These are phyloP conservation scores for Zaprionus lachaisei DNA, from an alignment of 1,140 invertebrate species.

Conservation along the genomic window DNA sequence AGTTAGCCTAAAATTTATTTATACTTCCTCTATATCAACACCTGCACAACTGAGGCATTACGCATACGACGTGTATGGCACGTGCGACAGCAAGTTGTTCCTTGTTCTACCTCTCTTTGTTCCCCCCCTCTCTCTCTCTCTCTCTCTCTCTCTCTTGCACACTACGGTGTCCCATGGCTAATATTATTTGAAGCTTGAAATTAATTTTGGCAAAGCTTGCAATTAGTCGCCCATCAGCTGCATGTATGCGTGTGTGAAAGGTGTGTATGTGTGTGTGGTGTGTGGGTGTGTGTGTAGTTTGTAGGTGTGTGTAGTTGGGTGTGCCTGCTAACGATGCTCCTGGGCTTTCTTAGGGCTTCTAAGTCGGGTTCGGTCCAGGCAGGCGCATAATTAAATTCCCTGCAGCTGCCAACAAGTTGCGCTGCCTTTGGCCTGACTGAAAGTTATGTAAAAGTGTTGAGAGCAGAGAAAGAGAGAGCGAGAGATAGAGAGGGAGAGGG, in stretches of 20 bases:
- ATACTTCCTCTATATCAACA: slow-evolving; percentile 6
- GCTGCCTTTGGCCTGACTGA: slow-evolving; percentile 7
- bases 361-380: slow-evolving; percentile 19
- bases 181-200: slow-evolving; percentile 76
- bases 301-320: slow-evolving; percentile 14
- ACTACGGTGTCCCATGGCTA: slow-evolving; percentile 52
- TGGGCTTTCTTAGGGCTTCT: slow-evolving; percentile 23
- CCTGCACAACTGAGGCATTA: slow-evolving; percentile 44
- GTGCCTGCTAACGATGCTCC: slow-evolving; percentile 33
- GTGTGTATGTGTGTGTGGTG: slow-evolving; percentile 16
- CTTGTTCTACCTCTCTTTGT: slow-evolving; percentile 1
- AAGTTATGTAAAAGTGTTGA: slow-evolving; percentile 44
- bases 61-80: slow-evolving; percentile 59
- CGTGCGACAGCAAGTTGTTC: slow-evolving; percentile 55
- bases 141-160: neutral
- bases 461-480: neutral
- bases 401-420: slow-evolving; percentile 33
- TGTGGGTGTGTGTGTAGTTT: slow-evolving; percentile 11
- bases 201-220: slow-evolving; percentile 77
- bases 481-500: neutral
- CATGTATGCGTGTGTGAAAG: slow-evolving; percentile 26
- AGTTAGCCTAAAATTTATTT: slow-evolving; percentile 8
- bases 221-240: slow-evolving; percentile 70
- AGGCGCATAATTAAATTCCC: slow-evolving; percentile 45
- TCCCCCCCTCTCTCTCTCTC: neutral